Percentiles rank a stretch among this genome's conserved stretches.
Evolutionary conservation across 1,140 invertebrate species (phyloP).

Genomic region (Venturia canescens): DNA sequence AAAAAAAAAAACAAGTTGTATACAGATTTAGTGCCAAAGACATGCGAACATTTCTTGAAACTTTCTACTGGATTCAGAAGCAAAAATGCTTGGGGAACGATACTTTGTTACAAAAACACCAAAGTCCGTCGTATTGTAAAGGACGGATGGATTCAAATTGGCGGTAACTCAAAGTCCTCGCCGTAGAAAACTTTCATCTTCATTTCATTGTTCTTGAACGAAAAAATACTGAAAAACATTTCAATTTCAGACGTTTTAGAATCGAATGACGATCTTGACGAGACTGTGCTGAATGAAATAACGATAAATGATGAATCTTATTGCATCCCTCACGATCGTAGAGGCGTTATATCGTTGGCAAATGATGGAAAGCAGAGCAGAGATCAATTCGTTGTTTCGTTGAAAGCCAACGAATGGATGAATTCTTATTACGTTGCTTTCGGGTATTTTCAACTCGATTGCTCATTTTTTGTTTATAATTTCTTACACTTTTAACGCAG

Average conservation of each 20-base stretch:
- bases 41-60: conserved; percentile 57
- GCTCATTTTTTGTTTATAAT: background rate
- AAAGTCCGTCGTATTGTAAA: conserved; percentile 59
- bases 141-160: conserved; percentile 61
- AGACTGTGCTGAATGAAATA: conserved; percentile 23
- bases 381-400: conserved; percentile 88
- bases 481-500: too few relatives aligned
- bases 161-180: conserved; percentile 46
- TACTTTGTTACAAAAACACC: conserved; percentile 52
- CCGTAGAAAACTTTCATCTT: too few relatives aligned
- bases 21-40: conserved; percentile 58
- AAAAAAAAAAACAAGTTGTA: conserved; percentile 42
- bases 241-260: conserved; percentile 2
- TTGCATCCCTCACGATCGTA: conserved; percentile 58
- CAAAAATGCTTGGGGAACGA: conserved; percentile 28
- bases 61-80: conserved; percentile 52
- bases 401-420: conserved; percentile 86
- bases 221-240: conserved; percentile 15
- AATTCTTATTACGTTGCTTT: conserved; percentile 88
- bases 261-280: conserved; percentile 19
- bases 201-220: background rate
- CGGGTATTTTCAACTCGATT: conserved; percentile 75
- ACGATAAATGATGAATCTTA: conserved; percentile 57
- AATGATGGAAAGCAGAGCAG: conserved; percentile 83
- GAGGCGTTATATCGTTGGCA: conserved; percentile 80